phyloP scores from a whole-genome alignment of 1,140 invertebrate species.

The Eupristina koningsbergeri region DNA sequence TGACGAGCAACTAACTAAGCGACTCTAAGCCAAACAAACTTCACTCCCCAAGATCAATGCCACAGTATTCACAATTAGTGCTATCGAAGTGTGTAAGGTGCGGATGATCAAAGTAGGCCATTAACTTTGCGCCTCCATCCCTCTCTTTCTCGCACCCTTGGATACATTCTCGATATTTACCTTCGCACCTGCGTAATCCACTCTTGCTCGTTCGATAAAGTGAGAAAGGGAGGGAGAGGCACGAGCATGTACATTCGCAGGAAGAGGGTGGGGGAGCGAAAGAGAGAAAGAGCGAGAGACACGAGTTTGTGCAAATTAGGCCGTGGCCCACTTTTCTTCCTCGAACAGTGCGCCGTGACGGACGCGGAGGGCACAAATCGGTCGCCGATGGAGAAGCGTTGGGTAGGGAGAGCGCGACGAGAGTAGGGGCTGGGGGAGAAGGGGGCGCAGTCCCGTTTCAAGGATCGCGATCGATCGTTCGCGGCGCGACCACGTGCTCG shows the following conservation, averaged over 20 bases:
- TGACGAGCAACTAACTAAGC: no score
- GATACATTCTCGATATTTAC: background rate
- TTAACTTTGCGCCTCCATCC: no score
- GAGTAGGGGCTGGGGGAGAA: background rate
- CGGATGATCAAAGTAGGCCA: background rate
- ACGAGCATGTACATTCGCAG: background rate
- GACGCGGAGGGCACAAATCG: constrained; percentile 45
- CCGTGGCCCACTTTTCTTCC: constrained; percentile 69
- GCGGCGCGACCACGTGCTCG: constrained; percentile 40
- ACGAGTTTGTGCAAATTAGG: constrained; percentile 67
- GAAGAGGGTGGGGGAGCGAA: background rate
- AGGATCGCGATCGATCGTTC: constrained; percentile 47
- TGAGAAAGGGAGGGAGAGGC: background rate
- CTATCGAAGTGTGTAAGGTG: background rate
- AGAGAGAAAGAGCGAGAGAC: background rate
- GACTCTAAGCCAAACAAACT: no score
- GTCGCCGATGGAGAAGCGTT: constrained; percentile 54
- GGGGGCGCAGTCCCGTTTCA: constrained; percentile 26
- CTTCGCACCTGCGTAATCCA: background rate
- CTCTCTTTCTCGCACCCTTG: background rate
- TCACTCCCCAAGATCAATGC: background rate
- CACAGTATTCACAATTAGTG: background rate
- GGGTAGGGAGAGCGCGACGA: constrained; percentile 26
- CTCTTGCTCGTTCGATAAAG: background rate
- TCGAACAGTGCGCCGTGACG: constrained; percentile 49